Conservation (phyloP, 2,888 invertebrate species). For the Drosophila borealis region DNA sequence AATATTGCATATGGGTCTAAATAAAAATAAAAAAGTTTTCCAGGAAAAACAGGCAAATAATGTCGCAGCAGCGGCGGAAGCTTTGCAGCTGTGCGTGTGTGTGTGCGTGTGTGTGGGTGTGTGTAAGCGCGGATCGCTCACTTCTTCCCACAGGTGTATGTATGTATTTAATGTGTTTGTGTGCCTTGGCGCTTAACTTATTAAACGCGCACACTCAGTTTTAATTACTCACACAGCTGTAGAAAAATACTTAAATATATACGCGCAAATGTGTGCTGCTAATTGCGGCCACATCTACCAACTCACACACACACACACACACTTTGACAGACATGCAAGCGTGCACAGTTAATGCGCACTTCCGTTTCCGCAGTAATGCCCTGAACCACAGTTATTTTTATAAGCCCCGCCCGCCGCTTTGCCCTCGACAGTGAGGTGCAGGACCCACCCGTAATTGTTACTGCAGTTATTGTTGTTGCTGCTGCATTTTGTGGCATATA, state of each 20-base stretch:
- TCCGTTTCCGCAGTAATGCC: constrained; percentile 77
- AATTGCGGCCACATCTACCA: constrained; percentile 59
- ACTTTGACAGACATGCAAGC: constrained; percentile 43
- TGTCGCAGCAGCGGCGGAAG: constrained; percentile 50
- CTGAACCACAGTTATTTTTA: constrained; percentile 69
- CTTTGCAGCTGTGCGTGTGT: constrained; percentile 6
- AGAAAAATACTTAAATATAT: constrained; percentile 48
- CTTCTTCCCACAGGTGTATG: constrained; percentile 8
- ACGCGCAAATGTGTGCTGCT: constrained; percentile 59
- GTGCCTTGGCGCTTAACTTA: constrained; percentile 67
- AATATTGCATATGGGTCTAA: constrained; percentile 17
- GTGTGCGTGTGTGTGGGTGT: constrained; percentile 13
- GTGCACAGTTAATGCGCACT: constrained; percentile 76
- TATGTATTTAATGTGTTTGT: constrained; percentile 20
- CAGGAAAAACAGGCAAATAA: constrained; percentile 44
- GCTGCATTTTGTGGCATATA: constrained; percentile 65
- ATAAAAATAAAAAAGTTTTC: constrained; percentile 33
- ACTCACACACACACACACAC: constrained; percentile 10
- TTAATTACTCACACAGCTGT: constrained; percentile 73
- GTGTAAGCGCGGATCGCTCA: constrained; percentile 7
- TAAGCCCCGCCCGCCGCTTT: constrained; percentile 36
- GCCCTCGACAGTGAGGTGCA: constrained; percentile 7
- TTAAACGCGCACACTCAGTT: constrained; percentile 73
- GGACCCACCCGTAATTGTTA: constrained; percentile 8
- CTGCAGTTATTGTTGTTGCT: constrained; percentile 21